Conservation (phyloP, 2,888 invertebrate species). For the Chymomyza procnemis region DNA sequence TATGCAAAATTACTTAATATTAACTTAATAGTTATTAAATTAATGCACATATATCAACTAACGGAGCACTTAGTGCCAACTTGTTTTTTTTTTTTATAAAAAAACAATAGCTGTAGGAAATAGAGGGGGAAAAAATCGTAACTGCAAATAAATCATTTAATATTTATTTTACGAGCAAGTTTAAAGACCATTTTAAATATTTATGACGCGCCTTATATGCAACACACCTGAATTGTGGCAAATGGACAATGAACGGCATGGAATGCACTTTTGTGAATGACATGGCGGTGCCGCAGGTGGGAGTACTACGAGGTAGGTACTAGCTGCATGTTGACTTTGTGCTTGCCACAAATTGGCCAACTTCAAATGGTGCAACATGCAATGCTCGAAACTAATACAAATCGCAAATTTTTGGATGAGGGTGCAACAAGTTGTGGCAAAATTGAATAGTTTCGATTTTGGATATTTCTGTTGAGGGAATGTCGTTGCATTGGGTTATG, state of each 20-base stretch:
- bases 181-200: slow-evolving; percentile 20
- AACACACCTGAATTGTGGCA: background rate
- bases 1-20: slow-evolving; percentile 34
- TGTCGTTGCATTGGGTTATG: background rate
- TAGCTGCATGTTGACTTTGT: background rate
- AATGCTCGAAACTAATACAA: background rate
- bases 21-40: slow-evolving; percentile 45
- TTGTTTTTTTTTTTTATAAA: background rate
- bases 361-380: background rate
- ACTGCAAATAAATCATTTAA: background rate
- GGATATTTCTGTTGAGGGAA: background rate
- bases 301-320: too few species aligned
- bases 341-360: background rate
- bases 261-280: too few species aligned
- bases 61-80: background rate
- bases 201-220: slow-evolving; percentile 32
- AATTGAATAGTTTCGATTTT: background rate
- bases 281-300: too few species aligned
- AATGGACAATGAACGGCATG: too few species aligned
- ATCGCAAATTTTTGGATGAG: background rate
- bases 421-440: background rate
- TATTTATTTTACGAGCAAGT: slow-evolving; percentile 24
- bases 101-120: background rate
- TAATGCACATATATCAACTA: background rate
- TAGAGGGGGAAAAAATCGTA: too few species aligned